Percentiles rank a stretch among this genome's conserved stretches.
These are phyloP conservation scores for Macropus fuliginosus DNA, from an alignment of 2,797 vertebrate species.

Conservation along the genomic window DNA sequence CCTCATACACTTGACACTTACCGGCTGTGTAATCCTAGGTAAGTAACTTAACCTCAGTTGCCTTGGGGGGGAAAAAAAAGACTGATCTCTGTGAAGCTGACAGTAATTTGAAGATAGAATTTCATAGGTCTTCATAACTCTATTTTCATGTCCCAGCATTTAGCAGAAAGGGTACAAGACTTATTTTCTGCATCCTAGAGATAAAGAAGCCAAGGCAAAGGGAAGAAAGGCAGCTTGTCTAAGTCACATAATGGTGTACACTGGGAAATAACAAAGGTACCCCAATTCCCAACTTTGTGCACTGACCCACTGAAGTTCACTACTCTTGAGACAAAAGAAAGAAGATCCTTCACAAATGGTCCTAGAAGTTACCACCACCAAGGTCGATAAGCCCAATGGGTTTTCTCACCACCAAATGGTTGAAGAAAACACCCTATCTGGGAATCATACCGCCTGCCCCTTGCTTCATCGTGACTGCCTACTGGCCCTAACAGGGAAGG, in stretches of 20 bases:
- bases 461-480: background rate
- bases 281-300: conserved; percentile 21
- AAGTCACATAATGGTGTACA: background rate
- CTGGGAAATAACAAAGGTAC: conserved; percentile 17
- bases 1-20: background rate
- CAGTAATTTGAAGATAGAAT: background rate
- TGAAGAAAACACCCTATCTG: background rate
- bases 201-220: conserved; percentile 43
- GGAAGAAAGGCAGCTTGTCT: conserved; percentile 49
- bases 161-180: conserved; percentile 41
- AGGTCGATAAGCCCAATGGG: background rate
- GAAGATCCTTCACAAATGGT: background rate
- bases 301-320: background rate
- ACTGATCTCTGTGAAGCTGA: background rate
- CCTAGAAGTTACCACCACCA: background rate
- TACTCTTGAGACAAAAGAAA: conserved; percentile 34
- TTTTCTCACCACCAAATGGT: background rate
- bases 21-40: background rate
- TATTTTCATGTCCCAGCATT: background rate
- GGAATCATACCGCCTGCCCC: background rate
- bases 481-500: background rate
- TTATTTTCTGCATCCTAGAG: conserved; percentile 46
- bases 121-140: background rate
- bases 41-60: background rate
- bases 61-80: too few species aligned